A percentile compares a stretch with the other conserved stretches of the same genome.
phyloP scores from a whole-genome alignment of 1,140 invertebrate species.

The Heterodera schachtii region DNA sequence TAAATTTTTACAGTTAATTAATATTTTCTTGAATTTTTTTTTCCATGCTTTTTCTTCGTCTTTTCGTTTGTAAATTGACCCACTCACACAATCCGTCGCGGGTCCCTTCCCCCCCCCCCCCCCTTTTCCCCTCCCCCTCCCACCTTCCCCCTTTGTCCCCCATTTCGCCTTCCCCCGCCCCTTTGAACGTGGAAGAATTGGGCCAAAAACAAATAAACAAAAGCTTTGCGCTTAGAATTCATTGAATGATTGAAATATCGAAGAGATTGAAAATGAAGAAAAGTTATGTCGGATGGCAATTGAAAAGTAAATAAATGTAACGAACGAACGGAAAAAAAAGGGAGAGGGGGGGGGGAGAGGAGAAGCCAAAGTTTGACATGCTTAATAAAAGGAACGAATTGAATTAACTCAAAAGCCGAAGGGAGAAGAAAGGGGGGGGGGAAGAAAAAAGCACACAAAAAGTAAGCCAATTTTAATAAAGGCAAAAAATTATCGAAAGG shows the following conservation, averaged over 20 bases:
- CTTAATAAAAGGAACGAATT: not conserved
- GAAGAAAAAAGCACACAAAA: not conserved
- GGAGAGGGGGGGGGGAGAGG: too few species aligned
- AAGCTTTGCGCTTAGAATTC: constrained; percentile 8
- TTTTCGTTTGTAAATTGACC: not conserved
- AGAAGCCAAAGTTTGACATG: not conserved
- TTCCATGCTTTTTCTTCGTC: too few species aligned
- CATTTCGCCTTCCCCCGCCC: too few species aligned
- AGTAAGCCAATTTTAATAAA: not conserved
- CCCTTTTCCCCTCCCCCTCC: not conserved
- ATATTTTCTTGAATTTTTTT: too few species aligned
- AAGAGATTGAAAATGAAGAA: not conserved
- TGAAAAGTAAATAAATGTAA: not conserved
- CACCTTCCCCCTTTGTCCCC: too few species aligned
- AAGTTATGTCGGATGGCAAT: not conserved
- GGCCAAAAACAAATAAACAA: constrained; percentile 9
- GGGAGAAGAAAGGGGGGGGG: not conserved
- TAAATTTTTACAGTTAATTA: too few species aligned
- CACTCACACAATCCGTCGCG: too few species aligned
- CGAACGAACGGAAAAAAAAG: not conserved
- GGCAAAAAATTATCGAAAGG: too few species aligned
- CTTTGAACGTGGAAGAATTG: too few species aligned
- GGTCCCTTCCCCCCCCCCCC: too few species aligned
- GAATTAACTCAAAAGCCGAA: not conserved
- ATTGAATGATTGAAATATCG: not conserved